Base-by-base conservation (phyloP, 2,888 invertebrate genomes). In the Rhagonycha lutea region DNA sequence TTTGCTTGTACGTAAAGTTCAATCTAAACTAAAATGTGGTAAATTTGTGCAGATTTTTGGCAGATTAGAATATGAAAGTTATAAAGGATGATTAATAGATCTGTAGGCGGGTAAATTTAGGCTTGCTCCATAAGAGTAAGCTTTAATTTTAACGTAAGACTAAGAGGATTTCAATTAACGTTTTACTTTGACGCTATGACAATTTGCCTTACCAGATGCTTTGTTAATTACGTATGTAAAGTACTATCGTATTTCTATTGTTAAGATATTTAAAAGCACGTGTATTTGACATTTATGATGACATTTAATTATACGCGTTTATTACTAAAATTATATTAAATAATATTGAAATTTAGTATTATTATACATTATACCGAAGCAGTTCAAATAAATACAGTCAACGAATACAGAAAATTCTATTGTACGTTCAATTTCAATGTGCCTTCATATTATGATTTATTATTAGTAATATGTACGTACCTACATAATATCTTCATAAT, bases 161-260 rank as follows among this genome's bases (percentile, higher is more conserved):
- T 69, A 75, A 71, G 71, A 69, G 69, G 75, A 72, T 75, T 75
- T 70, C 69, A 75, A 75, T 75, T 75, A 75, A 63, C 75, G 72
- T 72, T 75, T 69, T 72, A 75, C 75, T 75, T 75, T 75, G 75
- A 75, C 69, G 74, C 70, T 67, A 65, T 74, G 74, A 70, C 70
- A 74, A 70, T 74, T 70, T 70, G 74, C 74, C 70, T 70, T 74
- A 72, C 72, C 75, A 72, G 72, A 75, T 75, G 75, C 69, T 75
- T 18, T 69, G 75, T 75, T 75, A 75, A 75, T 75, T 75, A 75
- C 72, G 75, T 72, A 75, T 75, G 75, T 75, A 72, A 72, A 72
- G 72, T 75, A 75, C 75, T 75, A 24, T 61, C 62, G 72, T 67
- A 75, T 28, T 75, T 75, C 72, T 65, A 69, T 69, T 69, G 72